These are phyloP conservation scores for Smithornis capensis DNA, from an alignment of 2,113 vertebrate genomes.

Conservation along the genomic window DNA sequence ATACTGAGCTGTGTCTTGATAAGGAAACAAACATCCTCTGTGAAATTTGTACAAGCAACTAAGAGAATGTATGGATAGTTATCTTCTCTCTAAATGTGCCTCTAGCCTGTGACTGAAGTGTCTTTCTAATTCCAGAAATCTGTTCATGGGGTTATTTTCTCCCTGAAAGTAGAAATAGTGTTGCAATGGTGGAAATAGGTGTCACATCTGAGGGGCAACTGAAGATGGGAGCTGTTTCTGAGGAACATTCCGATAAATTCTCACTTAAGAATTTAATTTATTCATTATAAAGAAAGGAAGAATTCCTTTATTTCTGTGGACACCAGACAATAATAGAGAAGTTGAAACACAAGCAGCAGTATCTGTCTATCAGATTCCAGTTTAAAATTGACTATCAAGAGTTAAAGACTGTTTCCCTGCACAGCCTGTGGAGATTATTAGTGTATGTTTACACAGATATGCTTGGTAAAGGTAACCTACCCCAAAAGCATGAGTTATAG, in stretches of 20 bases:
- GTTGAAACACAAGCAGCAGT: accelerated
- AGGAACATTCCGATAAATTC: neutral
- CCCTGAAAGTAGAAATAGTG: neutral
- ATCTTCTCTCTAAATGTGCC: neutral
- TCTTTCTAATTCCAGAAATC: neutral
- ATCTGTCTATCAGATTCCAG: neutral
- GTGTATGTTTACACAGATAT: neutral
- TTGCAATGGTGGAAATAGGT: neutral
- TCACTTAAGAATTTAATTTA: neutral
- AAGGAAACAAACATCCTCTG: neutral
- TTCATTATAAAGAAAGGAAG: neutral
- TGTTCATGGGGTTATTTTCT: neutral
- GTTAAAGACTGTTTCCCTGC: neutral
- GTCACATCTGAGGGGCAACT: accelerated
- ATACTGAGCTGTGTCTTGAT: neutral
- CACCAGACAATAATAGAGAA: neutral
- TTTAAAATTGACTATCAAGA: neutral
- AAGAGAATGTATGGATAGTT: neutral
- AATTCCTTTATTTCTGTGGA: neutral
- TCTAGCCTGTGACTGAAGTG: neutral
- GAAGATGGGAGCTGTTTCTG: neutral
- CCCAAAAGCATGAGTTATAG: neutral
- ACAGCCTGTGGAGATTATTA: neutral
- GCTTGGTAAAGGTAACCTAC: neutral
- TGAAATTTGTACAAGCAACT: neutral